Evolutionary conservation across 2,888 invertebrate genomes (phyloP).

Genomic region (Chesias legatella): DNA sequence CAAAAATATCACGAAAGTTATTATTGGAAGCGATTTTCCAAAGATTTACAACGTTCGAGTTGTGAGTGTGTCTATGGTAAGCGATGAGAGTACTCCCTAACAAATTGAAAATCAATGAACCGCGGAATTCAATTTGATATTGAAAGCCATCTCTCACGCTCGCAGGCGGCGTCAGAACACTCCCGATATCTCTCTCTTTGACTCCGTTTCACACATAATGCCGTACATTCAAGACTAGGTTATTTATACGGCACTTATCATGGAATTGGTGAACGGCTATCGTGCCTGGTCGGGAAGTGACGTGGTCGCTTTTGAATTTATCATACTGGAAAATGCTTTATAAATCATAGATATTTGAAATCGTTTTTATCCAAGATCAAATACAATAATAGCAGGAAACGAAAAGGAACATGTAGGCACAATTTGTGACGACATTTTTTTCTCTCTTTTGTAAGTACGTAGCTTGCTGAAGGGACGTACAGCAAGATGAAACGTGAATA

Average conservation of each 20-base stretch:
- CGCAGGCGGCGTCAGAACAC: slow-evolving; percentile 47
- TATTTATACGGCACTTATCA: slow-evolving; percentile 30
- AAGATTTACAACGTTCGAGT: slow-evolving; percentile 66
- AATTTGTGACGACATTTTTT: too few species aligned
- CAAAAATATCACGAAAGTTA: too few species aligned
- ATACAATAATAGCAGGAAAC: too few species aligned
- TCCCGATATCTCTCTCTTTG: slow-evolving; percentile 65
- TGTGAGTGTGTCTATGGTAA: slow-evolving; percentile 65
- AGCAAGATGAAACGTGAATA: too few species aligned
- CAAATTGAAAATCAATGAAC: slow-evolving; percentile 83
- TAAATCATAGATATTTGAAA: too few species aligned
- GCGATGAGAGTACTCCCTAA: slow-evolving; percentile 69
- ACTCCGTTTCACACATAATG: slow-evolving; percentile 62
- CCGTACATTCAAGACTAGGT: slow-evolving; percentile 47
- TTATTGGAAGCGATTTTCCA: slow-evolving; percentile 40
- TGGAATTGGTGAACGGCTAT: slow-evolving; percentile 9
- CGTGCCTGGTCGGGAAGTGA: slow-evolving; percentile 5
- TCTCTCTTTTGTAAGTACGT: too few species aligned
- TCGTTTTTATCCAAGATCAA: too few species aligned
- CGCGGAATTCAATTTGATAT: slow-evolving; percentile 85
- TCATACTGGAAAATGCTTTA: too few species aligned
- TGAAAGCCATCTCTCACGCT: slow-evolving; percentile 79
- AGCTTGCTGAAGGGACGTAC: too few species aligned
- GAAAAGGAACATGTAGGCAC: too few species aligned
- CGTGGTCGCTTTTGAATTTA: neutral